These are phyloP conservation scores for Gobio occitaniae DNA, from an alignment of 2,797 vertebrate species.

Conservation along the genomic window DNA sequence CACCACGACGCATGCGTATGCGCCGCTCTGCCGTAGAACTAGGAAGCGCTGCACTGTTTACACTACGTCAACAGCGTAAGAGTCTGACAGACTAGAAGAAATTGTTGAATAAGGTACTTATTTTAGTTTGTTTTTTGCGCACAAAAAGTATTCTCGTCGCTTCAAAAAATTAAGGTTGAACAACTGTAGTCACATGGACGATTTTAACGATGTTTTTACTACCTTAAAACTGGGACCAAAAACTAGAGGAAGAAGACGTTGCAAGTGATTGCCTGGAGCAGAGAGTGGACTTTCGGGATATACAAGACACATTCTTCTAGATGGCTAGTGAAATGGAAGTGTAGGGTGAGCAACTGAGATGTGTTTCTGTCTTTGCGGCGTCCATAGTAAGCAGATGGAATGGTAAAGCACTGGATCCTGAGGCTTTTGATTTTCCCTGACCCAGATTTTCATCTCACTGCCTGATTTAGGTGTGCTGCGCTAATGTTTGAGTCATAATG, in stretches of 20 bases:
- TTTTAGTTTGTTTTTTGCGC: too few relatives aligned
- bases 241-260: conserved; percentile 33
- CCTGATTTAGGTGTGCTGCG: conserved; percentile 37
- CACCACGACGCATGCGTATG: too few relatives aligned
- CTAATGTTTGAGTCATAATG: conserved; percentile 33
- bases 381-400: conserved; percentile 39
- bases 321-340: conserved; percentile 42
- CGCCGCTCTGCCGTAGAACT: too few relatives aligned
- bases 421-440: conserved; percentile 42
- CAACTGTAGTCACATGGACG: too few relatives aligned
- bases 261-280: conserved; percentile 46
- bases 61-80: too few relatives aligned
- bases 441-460: conserved; percentile 42
- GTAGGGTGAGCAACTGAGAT: conserved; percentile 24
- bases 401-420: conserved; percentile 25
- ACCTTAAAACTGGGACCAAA: not conserved
- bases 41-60: too few relatives aligned
- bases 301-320: conserved; percentile 45
- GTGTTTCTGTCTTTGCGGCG: conserved; percentile 5
- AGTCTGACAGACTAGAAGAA: too few relatives aligned
- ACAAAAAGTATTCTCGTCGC: too few relatives aligned
- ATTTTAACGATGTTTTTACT: too few relatives aligned
- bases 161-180: too few relatives aligned
- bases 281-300: conserved; percentile 55
- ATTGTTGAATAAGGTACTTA: too few relatives aligned